Base-by-base conservation (phyloP, 2,888 invertebrate species). In the Epinotia brunnichana region DNA sequence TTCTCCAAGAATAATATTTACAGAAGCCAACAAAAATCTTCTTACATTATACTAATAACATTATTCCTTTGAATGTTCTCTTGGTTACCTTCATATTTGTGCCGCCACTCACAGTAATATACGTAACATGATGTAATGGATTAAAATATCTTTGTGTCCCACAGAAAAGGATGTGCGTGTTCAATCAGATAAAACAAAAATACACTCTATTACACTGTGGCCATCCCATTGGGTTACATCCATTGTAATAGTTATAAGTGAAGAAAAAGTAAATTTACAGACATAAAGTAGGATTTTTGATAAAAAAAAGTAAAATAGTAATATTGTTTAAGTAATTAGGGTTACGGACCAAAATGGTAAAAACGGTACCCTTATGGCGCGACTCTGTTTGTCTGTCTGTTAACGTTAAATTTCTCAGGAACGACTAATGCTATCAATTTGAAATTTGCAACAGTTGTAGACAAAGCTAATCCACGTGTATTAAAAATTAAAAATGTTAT, bases 121-220 rank as follows among this genome's bases (percentile, higher is more conserved):
- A n/a, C 17, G 80, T 82, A 81, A 81, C 77, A 74, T 78, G 75
- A 78, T 76, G 74, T 82, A 82, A 82, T 82, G 82, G 82, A 82
- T 82, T 82, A 79, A 82, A 82, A 78, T 82, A 80, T 78, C 78
- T 81, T 81, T 81, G 79, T 79, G 75, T 68, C 63, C 44, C 70
- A 75, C 67, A 62, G 73, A 78, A 76, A 77, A 77, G 77, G 76
- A 76, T 63, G 75, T 75, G 70, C 74, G 73, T 75, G 53, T 71
- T 60, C 61, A 71, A 71, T 63, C 48, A 44, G 44, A 44, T 44
- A 13, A 15, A 44, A 44, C 13, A 44, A 44, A 35, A 0, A 35
- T 35, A 44, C 44, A 15, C 44, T 15, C 44, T 44, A 44, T 44
- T 44, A 15, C 44, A 44, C 15, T 44, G 44, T 13, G 44, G 44